These are phyloP conservation scores for Balaeniceps rex DNA, from an alignment of 2,113 vertebrate genomes.

Conservation along the genomic window DNA sequence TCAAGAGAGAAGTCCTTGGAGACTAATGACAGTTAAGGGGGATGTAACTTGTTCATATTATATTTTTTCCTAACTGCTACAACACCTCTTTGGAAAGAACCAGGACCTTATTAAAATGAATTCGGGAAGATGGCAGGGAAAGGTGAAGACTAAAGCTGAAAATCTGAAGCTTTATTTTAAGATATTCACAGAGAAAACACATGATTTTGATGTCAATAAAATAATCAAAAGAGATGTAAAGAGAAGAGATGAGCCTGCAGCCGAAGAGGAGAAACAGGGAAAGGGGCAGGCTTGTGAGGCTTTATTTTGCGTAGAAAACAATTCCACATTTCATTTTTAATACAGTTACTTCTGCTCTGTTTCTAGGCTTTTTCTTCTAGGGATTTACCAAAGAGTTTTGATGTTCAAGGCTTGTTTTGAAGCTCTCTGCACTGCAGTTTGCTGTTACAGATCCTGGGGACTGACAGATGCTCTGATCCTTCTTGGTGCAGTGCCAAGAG, in stretches of 20 bases:
- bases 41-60: neutral
- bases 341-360: neutral
- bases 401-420: neutral
- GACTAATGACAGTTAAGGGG: neutral
- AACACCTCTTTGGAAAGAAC: neutral
- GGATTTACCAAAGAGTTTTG: neutral
- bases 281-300: neutral
- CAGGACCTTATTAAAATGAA: neutral
- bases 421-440: neutral
- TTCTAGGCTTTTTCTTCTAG: neutral
- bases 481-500: constrained; percentile 8
- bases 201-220: neutral
- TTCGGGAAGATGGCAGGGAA: neutral
- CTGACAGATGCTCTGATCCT: constrained; percentile 13
- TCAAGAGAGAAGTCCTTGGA: neutral
- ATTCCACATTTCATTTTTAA: neutral
- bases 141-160: neutral
- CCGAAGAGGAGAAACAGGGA: neutral
- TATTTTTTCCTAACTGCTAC: neutral
- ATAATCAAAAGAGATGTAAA: neutral
- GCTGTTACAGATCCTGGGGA: neutral
- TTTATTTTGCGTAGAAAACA: neutral
- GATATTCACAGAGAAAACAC: neutral
- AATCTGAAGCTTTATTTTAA: neutral
- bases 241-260: neutral